A percentile compares a stretch with the other conserved stretches of the same genome.
Evolutionary conservation across 1,140 invertebrate genomes (phyloP).

Genomic region (Zaprionus lachaisei): DNA sequence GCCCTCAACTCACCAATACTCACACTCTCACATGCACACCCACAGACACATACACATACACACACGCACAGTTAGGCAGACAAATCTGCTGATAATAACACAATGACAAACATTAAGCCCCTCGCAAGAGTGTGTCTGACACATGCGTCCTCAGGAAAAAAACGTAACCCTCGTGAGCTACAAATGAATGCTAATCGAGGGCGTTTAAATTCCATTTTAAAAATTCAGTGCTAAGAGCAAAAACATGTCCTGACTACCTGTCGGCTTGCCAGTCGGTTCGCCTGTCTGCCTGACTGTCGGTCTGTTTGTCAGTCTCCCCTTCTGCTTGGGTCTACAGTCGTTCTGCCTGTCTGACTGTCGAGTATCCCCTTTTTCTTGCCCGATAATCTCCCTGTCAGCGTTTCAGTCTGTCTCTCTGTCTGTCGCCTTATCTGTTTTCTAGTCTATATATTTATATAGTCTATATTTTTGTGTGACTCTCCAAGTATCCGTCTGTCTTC

Average conservation of each 20-base stretch:
- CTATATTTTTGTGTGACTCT: neutral
- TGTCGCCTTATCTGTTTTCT: too few species aligned
- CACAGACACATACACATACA: conserved; percentile 10
- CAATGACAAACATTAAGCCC: conserved; percentile 43
- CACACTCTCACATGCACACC: neutral
- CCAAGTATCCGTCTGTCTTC: neutral
- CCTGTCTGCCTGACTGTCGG: neutral
- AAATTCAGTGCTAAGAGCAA: conserved; percentile 73
- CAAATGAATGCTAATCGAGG: conserved; percentile 72
- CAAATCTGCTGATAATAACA: conserved; percentile 52
- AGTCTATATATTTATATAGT: too few species aligned
- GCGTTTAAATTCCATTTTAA: conserved; percentile 80
- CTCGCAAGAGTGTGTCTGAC: conserved; percentile 39
- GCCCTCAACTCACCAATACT: neutral
- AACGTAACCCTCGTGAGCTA: conserved; percentile 6
- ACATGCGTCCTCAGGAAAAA: conserved; percentile 32
- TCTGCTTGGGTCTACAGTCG: conserved; percentile 6
- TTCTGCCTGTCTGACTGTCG: neutral
- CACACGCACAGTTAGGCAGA: conserved; percentile 5
- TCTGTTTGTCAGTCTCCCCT: neutral
- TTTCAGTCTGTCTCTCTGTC: neutral
- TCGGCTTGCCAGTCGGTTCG: conserved; percentile 7
- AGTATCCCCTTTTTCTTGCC: neutral
- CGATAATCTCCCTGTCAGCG: neutral
- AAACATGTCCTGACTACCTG: conserved; percentile 53